Percentiles rank a stretch among this genome's conserved stretches.
Conservation (phyloP, 1,140 invertebrate species). For the Drosophila busckii region DNA sequence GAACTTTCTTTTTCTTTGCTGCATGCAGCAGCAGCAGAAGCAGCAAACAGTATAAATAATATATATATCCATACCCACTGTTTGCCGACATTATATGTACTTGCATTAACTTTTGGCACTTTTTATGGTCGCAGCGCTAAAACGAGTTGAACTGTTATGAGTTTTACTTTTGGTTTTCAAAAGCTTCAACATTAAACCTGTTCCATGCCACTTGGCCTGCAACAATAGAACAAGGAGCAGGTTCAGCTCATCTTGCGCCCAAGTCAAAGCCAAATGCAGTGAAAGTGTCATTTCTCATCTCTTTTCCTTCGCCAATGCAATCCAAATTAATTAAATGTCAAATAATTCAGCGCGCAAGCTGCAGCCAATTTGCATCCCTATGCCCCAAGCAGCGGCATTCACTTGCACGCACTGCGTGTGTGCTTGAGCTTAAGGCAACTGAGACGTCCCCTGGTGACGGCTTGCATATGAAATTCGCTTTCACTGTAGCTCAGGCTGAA, state of each 20-base stretch:
- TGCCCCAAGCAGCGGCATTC: constrained; percentile 12
- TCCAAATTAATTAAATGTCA: constrained; percentile 71
- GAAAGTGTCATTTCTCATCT: constrained; percentile 74
- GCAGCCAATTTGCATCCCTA: constrained; percentile 56
- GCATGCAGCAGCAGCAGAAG: constrained; percentile 27
- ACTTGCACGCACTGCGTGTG: constrained; percentile 62
- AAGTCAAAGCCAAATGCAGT: constrained; percentile 41
- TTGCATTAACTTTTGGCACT: constrained; percentile 42
- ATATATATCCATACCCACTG: constrained; percentile 39
- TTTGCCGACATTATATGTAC: constrained; percentile 8
- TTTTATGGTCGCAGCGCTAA: constrained; percentile 39
- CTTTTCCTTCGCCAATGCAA: constrained; percentile 24
- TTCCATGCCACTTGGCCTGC: constrained; percentile 23
- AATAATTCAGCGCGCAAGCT: constrained; percentile 59
- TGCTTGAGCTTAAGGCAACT: not conserved
- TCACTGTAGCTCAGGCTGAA: constrained; percentile 43
- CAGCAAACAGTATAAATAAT: constrained; percentile 66
- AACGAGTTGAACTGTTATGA: constrained; percentile 60
- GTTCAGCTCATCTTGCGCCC: constrained; percentile 24
- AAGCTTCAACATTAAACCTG: constrained; percentile 43
- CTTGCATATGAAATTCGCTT: constrained; percentile 67
- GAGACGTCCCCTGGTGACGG: constrained; percentile 1
- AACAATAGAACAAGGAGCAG: constrained; percentile 64
- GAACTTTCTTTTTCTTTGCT: constrained; percentile 70
- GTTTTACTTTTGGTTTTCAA: constrained; percentile 54